Conservation (phyloP, 2,888 invertebrate genomes). For the Patella depressa region DNA sequence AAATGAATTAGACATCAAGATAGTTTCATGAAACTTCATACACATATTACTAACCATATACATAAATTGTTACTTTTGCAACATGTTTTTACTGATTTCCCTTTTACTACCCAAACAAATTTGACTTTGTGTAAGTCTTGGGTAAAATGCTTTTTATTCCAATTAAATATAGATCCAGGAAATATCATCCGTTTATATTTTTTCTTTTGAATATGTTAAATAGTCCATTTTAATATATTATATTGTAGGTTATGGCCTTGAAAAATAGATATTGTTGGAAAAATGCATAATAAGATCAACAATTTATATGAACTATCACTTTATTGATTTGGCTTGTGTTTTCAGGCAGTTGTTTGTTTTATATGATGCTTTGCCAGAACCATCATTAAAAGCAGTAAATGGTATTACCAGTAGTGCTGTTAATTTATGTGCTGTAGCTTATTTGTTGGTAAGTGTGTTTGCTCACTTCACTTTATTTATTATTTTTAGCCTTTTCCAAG, state of each 20-base stretch:
- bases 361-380: slow-evolving; percentile 89
- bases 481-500: neutral
- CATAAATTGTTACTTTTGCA: too few relatives aligned
- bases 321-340: slow-evolving; percentile 18
- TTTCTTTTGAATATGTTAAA: neutral
- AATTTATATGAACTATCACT: neutral
- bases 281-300: too few relatives aligned
- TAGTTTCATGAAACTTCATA: too few relatives aligned
- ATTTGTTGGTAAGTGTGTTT: slow-evolving; percentile 75
- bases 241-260: neutral
- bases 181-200: neutral
- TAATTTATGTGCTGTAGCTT: slow-evolving; percentile 90
- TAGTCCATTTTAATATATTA: neutral
- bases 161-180: too few relatives aligned
- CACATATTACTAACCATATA: too few relatives aligned
- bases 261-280: too few relatives aligned
- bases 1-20: too few relatives aligned
- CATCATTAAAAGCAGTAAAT: slow-evolving; percentile 90
- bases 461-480: neutral
- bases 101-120: too few relatives aligned
- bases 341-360: slow-evolving; percentile 78
- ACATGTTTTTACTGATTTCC: too few relatives aligned
- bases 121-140: too few relatives aligned
- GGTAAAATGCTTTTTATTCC: too few relatives aligned
- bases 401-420: slow-evolving; percentile 89